Base-by-base conservation (phyloP, 2,888 invertebrate species). In the Lymantria dispar region DNA sequence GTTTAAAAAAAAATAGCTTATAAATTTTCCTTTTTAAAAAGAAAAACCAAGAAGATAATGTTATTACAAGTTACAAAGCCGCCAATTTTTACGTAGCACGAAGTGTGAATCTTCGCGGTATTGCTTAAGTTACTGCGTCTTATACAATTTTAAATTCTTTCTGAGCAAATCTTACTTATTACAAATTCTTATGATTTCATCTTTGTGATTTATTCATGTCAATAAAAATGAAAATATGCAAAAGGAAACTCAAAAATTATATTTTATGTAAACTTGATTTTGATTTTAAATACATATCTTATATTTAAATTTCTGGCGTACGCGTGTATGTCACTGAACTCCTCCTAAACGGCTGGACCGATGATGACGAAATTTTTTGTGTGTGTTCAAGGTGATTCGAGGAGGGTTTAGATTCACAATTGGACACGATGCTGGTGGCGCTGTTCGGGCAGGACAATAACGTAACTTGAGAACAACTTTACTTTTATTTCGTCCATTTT, bases 1-100 rank as follows among this genome's bases (percentile, higher is more conserved):
- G 47, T 60, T 43, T n/a, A n/a, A n/a, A 53, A 53, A 60, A 56
- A 62, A 56, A 54, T n/a, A 5, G 43, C 44, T 47, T 43, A 15
- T 11, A n/a, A 52, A 52, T 57, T 47, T 33, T 31, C 37, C 31
- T 36, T 45, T 38, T n/a, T 8, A 30, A 50, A n/a, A n/a, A 50
- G n/a, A 14, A 50, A 50, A 40, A 29, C 44, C 13, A 39, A 15
- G 45, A 30, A 41, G 11, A 11, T 42, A 42, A 29, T 47, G 31
- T 49, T 47, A 44, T 59, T 44, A 42, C 51, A n/a, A 29, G 14
- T 41, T 41, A 45, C 29, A 54, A 56, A 52, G 30, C 43, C 13
- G 43, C 8, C 31, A 48, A 48, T 48, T 47, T 50, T 45, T 13
- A 29, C 33, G 29, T 42, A 56, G 36, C 8, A 42, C 51, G 37